Percentiles rank a stretch among this genome's conserved stretches.
Evolutionary conservation across 2,797 vertebrate species (phyloP).

Genomic region (Babyrousa celebensis): DNA sequence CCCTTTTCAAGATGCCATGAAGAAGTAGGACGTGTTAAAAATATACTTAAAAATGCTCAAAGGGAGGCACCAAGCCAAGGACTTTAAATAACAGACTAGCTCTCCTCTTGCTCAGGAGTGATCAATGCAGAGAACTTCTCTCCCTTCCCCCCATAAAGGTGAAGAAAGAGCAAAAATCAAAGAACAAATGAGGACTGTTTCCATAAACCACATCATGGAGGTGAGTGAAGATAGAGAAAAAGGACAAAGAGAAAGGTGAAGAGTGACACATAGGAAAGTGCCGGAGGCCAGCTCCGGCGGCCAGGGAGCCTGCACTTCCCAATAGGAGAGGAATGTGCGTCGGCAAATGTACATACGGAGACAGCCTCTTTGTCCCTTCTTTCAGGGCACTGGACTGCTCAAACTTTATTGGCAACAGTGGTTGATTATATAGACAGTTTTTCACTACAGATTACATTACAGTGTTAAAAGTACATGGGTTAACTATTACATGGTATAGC

Average conservation of each 20-base stretch:
- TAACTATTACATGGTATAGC: too few relatives aligned
- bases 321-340: too few relatives aligned
- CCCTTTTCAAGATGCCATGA: conserved; percentile 70
- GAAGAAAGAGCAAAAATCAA: conserved; percentile 70
- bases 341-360: too few relatives aligned
- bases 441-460: too few relatives aligned
- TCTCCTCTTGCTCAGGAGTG: conserved; percentile 33
- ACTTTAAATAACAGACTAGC: conserved; percentile 75
- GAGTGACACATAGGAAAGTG: too few relatives aligned
- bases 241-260: neutral
- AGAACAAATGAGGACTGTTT: conserved; percentile 35
- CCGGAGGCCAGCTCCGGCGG: too few relatives aligned
- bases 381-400: too few relatives aligned
- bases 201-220: neutral
- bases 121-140: conserved; percentile 6
- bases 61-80: conserved; percentile 66
- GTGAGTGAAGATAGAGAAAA: neutral
- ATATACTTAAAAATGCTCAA: conserved; percentile 2
- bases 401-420: too few relatives aligned
- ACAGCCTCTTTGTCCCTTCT: too few relatives aligned
- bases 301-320: too few relatives aligned
- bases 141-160: neutral
- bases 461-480: too few relatives aligned
- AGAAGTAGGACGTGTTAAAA: conserved; percentile 77
- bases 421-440: too few relatives aligned